Conservation (phyloP, 30 jellyfish, hydroid and myxozoan genomes). For the Sanderia malayensis region DNA sequence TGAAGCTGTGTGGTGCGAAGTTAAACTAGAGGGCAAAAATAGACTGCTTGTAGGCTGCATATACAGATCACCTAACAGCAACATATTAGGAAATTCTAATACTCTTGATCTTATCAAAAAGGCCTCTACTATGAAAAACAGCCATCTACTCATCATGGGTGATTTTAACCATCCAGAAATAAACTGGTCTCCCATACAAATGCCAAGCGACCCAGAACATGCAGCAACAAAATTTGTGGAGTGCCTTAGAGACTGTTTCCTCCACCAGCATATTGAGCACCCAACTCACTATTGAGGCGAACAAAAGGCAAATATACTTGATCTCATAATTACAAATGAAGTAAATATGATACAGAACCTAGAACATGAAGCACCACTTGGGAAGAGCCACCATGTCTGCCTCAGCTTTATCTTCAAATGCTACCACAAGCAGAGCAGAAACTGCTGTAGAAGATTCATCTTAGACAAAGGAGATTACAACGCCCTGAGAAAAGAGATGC, state of each 20-base stretch:
- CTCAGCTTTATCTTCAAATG: neutral
- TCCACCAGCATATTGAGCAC: conserved; percentile 11
- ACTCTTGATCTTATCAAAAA: too few species aligned
- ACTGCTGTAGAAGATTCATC: neutral
- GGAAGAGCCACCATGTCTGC: neutral
- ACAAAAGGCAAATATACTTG: neutral
- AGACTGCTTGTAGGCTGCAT: neutral
- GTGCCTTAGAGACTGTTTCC: conserved; percentile 18
- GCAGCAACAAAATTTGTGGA: conserved; percentile 21
- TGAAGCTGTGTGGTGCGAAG: neutral
- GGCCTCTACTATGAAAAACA: neutral
- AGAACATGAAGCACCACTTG: neutral
- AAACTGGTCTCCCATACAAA: neutral
- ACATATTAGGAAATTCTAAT: too few species aligned
- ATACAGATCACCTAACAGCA: neutral
- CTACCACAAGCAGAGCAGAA: neutral
- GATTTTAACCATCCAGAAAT: neutral
- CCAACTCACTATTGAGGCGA: neutral
- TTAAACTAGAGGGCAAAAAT: neutral
- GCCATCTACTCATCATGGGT: neutral
- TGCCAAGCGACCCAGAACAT: conserved; percentile 3
- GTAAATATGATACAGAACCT: neutral
- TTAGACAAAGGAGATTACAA: neutral
- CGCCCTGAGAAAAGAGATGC: conserved; percentile 8
- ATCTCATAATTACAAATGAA: neutral